These are phyloP conservation scores for Andrena praecox DNA, from an alignment of 2,888 invertebrate species.

Conservation along the genomic window DNA sequence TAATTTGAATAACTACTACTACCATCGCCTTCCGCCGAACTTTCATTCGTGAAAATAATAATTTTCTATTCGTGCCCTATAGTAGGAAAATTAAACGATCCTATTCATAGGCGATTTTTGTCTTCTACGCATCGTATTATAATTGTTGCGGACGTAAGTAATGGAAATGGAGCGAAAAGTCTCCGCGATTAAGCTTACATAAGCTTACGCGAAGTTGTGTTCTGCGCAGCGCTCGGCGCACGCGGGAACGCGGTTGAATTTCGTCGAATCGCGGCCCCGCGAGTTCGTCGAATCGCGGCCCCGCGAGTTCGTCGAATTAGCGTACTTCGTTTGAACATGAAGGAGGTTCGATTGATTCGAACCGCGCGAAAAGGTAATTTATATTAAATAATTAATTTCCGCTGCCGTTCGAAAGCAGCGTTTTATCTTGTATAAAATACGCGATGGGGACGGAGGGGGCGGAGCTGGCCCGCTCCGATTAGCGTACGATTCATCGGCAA, in stretches of 20 bases:
- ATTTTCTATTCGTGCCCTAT: too few relatives aligned
- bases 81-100: too few relatives aligned
- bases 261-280: constrained; percentile 2
- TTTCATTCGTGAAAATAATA: too few relatives aligned
- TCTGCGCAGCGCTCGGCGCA: background rate
- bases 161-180: too few relatives aligned
- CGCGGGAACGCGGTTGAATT: background rate
- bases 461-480: constrained; percentile 12
- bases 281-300: constrained; percentile 22
- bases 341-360: constrained; percentile 64
- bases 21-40: too few relatives aligned
- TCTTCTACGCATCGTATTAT: too few relatives aligned
- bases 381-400: constrained; percentile 62
- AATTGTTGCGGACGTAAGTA: too few relatives aligned
- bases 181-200: background rate
- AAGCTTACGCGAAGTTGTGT: background rate
- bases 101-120: too few relatives aligned
- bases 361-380: constrained; percentile 57
- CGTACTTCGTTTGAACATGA: constrained; percentile 34
- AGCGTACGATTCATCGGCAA: constrained; percentile 71
- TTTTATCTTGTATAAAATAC: constrained; percentile 62
- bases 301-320: constrained; percentile 30
- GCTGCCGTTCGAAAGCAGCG: constrained; percentile 24
- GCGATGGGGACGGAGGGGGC: constrained; percentile 10
- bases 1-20: too few relatives aligned